Evolutionary conservation across 2,113 vertebrate species (phyloP).

Genomic region (Chaenogobius annularis): DNA sequence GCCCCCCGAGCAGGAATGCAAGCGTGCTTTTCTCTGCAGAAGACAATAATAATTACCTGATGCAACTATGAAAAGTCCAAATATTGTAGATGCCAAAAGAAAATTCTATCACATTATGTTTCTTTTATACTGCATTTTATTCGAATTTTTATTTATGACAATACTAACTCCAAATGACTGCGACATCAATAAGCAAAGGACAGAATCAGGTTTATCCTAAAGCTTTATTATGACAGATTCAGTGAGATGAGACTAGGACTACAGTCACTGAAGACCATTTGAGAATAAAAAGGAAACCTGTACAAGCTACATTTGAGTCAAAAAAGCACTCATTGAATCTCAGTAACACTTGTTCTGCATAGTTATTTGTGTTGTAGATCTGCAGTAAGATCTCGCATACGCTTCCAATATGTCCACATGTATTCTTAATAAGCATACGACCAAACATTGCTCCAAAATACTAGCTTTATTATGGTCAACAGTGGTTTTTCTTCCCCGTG

Average conservation of each 20-base stretch:
- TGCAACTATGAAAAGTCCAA: too few relatives aligned
- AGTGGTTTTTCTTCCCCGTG: conserved; percentile 24
- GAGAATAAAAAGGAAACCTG: conserved; percentile 41
- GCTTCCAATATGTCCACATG: conserved; percentile 15
- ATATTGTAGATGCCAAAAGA: too few relatives aligned
- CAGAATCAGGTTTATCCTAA: conserved; percentile 1
- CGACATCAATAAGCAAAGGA: background rate
- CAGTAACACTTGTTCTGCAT: conserved; percentile 67
- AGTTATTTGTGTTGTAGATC: conserved; percentile 57
- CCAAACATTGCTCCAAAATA: conserved; percentile 25
- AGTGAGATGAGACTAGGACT: conserved; percentile 18
- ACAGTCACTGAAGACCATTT: conserved; percentile 13
- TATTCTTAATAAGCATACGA: conserved; percentile 13
- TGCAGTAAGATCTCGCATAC: conserved; percentile 20
- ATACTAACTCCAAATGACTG: background rate
- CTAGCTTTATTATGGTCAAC: conserved; percentile 23
- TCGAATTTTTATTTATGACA: too few relatives aligned
- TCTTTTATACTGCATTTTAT: too few relatives aligned
- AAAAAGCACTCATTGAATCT: conserved; percentile 62
- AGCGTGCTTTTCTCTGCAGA: too few relatives aligned
- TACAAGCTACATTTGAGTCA: conserved; percentile 50
- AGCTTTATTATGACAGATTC: conserved; percentile 52
- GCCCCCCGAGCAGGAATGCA: too few relatives aligned
- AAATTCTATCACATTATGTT: too few relatives aligned
- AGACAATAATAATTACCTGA: too few relatives aligned